Conservation (phyloP, 1,140 invertebrate species). For the Drosophila dunni region DNA sequence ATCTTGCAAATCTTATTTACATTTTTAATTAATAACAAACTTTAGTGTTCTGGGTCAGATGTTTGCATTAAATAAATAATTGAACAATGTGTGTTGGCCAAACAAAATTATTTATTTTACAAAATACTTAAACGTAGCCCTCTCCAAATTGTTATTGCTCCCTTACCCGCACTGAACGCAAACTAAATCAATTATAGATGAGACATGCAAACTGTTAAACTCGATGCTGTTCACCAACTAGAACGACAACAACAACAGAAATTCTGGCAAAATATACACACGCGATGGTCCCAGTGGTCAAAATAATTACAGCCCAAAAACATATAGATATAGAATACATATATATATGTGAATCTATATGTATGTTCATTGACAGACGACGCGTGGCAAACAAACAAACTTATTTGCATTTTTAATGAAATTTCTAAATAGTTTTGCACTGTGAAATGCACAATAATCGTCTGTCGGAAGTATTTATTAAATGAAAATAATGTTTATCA, state of each 20-base stretch:
- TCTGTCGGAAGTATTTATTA: constrained; percentile 60
- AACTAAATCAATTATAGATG: constrained; percentile 75
- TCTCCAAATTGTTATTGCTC: background rate
- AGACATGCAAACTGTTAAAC: constrained; percentile 59
- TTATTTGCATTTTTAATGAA: constrained; percentile 83
- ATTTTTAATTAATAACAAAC: constrained; percentile 41
- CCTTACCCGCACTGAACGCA: constrained; percentile 11
- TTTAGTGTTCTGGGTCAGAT: constrained; percentile 7
- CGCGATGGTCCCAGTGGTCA: constrained; percentile 68
- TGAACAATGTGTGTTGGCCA: constrained; percentile 29
- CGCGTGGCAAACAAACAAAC: constrained; percentile 72
- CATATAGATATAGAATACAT: constrained; percentile 8
- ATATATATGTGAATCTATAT: background rate
- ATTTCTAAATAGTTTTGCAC: constrained; percentile 66
- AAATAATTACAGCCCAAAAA: constrained; percentile 65
- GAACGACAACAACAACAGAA: constrained; percentile 40
- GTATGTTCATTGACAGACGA: constrained; percentile 24
- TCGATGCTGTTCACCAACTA: constrained; percentile 20
- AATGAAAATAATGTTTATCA: background rate
- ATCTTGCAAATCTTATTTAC: constrained; percentile 41
- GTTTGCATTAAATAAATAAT: constrained; percentile 57
- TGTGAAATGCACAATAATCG: constrained; percentile 58
- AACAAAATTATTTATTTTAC: constrained; percentile 29
- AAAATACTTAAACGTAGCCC: constrained; percentile 47
- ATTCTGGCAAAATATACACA: constrained; percentile 64